Percentiles rank a stretch among this genome's conserved stretches.
These are phyloP conservation scores for Meiosimyza decipiens DNA, from an alignment of 2,888 invertebrate genomes.

Conservation along the genomic window DNA sequence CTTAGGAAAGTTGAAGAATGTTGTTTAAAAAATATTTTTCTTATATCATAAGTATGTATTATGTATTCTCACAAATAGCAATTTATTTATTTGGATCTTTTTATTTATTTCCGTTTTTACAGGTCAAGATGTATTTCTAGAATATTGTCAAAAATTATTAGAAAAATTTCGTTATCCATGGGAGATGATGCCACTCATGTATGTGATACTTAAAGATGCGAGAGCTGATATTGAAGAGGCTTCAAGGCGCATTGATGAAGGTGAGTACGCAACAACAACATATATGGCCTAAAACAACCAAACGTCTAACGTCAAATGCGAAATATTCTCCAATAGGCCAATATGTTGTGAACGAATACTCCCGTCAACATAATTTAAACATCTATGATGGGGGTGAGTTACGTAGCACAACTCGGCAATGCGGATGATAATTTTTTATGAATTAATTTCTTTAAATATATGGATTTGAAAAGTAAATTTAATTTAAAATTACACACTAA, in stretches of 20 bases:
- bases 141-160: slow-evolving; percentile 79
- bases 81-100: background rate
- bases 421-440: slow-evolving; percentile 76
- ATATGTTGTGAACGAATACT: slow-evolving; percentile 80
- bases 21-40: background rate
- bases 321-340: slow-evolving; percentile 69
- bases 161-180: slow-evolving; percentile 82
- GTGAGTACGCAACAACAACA: slow-evolving; percentile 67
- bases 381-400: slow-evolving; percentile 81
- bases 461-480: slow-evolving; percentile 14
- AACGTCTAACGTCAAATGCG: background rate
- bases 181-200: slow-evolving; percentile 84
- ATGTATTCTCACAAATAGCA: background rate
- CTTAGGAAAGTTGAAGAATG: background rate
- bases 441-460: slow-evolving; percentile 33
- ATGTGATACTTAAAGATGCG: slow-evolving; percentile 82
- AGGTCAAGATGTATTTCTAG: slow-evolving; percentile 73
- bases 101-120: slow-evolving; percentile 50
- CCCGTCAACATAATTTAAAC: slow-evolving; percentile 79
- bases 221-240: slow-evolving; percentile 81
- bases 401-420: slow-evolving; percentile 81
- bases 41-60: background rate
- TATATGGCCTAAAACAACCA: slow-evolving; percentile 32
- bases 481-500: slow-evolving; percentile 32
- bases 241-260: slow-evolving; percentile 80